A percentile compares a stretch with the other conserved stretches of the same genome.
These are phyloP conservation scores for Yponomeuta plumbellus DNA, from an alignment of 2,888 invertebrate genomes.

Conservation along the genomic window DNA sequence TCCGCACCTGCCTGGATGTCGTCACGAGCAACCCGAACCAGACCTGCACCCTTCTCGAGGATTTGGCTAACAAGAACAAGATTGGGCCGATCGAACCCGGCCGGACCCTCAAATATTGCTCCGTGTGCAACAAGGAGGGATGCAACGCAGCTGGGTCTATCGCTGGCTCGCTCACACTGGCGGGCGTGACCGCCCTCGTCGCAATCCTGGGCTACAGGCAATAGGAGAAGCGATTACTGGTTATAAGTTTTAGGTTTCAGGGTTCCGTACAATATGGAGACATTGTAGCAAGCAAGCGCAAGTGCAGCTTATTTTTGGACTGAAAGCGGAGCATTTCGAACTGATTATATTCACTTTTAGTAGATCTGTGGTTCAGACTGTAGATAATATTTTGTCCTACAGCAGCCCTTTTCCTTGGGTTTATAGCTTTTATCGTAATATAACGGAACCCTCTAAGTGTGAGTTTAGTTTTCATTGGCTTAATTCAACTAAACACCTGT, in stretches of 20 bases:
- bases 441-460: no score
- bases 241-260: no score
- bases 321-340: no score
- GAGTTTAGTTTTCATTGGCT: no score
- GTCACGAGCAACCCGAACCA: slow-evolving; percentile 49
- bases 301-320: no score
- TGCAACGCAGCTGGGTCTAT: slow-evolving; percentile 70
- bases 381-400: no score
- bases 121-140: slow-evolving; percentile 68
- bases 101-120: slow-evolving; percentile 50
- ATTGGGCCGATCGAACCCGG: slow-evolving; percentile 27
- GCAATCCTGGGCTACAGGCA: slow-evolving; percentile 57
- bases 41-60: slow-evolving; percentile 45
- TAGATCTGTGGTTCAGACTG: no score
- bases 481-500: background rate
- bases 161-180: slow-evolving; percentile 51
- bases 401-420: no score
- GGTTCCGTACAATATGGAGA: no score
- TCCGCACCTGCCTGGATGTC: slow-evolving; percentile 59
- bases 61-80: slow-evolving; percentile 28
- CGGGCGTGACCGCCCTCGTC: slow-evolving; percentile 44
- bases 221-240: slow-evolving; percentile 23
- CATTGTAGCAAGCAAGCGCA: no score
- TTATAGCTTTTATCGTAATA: no score
- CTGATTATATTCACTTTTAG: no score